Evolutionary conservation across 2,113 vertebrate genomes (phyloP).

Genomic region (Aramus guarauna): DNA sequence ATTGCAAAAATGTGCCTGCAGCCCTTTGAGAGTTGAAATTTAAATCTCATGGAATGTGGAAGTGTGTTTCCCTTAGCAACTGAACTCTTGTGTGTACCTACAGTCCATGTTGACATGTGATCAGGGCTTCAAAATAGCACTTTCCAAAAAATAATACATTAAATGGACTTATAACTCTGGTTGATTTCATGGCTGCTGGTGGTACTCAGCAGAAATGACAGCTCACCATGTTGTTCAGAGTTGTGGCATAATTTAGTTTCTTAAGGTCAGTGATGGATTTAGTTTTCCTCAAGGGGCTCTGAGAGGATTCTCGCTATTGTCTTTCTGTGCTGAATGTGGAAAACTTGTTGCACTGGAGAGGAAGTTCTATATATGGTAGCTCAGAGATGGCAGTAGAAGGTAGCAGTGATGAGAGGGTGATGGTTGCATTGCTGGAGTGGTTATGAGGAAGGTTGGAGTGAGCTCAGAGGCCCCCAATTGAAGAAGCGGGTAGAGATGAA

Average conservation of each 20-base stretch:
- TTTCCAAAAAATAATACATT: not conserved
- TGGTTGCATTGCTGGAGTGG: not conserved
- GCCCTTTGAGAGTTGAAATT: not conserved
- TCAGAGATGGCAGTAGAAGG: not conserved
- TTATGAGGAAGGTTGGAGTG: not conserved
- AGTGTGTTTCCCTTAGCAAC: not conserved
- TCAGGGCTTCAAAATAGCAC: not conserved
- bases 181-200: not conserved
- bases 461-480: rapidly evolving
- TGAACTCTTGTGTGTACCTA: not conserved
- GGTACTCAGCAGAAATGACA: not conserved
- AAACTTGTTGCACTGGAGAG: not conserved
- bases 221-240: not conserved
- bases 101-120: not conserved
- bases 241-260: not conserved
- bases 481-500: not conserved
- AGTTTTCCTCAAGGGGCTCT: not conserved
- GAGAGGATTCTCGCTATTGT: not conserved
- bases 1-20: not conserved
- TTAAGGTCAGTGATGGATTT: not conserved
- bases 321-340: not conserved
- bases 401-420: not conserved
- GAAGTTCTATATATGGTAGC: not conserved
- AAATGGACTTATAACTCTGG: not conserved
- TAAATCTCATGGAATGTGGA: not conserved